These are phyloP conservation scores for Xiphophorus hellerii DNA, from an alignment of 2,113 vertebrate genomes.

Conservation along the genomic window DNA sequence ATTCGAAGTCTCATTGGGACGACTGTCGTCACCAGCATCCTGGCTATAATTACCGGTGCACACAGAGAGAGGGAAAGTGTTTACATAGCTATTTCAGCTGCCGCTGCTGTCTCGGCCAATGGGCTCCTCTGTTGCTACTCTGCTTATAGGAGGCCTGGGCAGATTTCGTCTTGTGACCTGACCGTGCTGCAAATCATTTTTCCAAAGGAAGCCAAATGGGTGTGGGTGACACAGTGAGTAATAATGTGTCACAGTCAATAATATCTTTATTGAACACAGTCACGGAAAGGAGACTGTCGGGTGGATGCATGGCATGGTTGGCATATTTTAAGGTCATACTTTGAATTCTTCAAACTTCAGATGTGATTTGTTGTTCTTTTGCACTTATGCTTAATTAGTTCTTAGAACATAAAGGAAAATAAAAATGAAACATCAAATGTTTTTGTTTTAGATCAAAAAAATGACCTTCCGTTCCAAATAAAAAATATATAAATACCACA, in stretches of 20 bases:
- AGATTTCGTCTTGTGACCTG: slow-evolving; percentile 78
- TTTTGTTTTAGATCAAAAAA: slow-evolving; percentile 13
- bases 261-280: slow-evolving; percentile 66
- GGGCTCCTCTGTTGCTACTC: slow-evolving; percentile 80
- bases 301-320: slow-evolving; percentile 17
- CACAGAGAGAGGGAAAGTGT: slow-evolving; percentile 76
- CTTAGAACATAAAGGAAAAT: too few species aligned
- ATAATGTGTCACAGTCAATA: slow-evolving; percentile 67
- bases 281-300: slow-evolving; percentile 30
- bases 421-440: neutral
- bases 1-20: slow-evolving; percentile 76
- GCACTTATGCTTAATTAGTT: neutral
- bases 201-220: slow-evolving; percentile 61
- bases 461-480: slow-evolving; percentile 12
- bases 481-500: too few species aligned
- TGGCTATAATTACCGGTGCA: slow-evolving; percentile 77
- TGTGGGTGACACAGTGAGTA: slow-evolving; percentile 67
- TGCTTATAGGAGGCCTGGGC: slow-evolving; percentile 75
- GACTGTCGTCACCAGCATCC: slow-evolving; percentile 80
- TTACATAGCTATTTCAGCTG: slow-evolving; percentile 79
- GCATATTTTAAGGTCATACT: neutral
- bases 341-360: neutral
- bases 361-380: neutral
- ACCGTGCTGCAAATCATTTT: slow-evolving; percentile 59
- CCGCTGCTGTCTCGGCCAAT: slow-evolving; percentile 52